Base-by-base conservation (phyloP, 2,888 invertebrate species). In the Arctia plantaginis region DNA sequence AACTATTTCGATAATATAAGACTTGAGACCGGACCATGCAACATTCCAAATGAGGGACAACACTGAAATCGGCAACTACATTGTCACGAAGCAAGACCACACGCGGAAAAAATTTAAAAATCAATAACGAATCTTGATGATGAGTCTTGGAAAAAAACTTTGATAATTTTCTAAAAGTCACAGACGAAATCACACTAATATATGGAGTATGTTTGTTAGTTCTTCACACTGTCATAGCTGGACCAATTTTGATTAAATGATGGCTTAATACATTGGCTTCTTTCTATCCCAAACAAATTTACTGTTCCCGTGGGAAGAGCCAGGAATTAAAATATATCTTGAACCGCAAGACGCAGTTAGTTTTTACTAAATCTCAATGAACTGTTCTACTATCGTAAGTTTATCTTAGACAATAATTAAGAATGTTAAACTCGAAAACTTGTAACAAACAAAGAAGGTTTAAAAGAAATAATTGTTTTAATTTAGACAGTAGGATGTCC, bases 71-170 rank as follows among this genome's bases (percentile, higher is more conserved):
- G 92, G 95, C 95, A 95, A 94, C 95, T 95, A 95, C 95, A 95
- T 95, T 95, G 95, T 95, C 95, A 95, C 95, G 95, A 95, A 95
- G 95, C 95, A 95, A 94, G 93, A 94, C 93, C 91, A 85, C 81
- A 86, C 87, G 87, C 86, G 86, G 77, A 84, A 87, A 84, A 78
- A 85, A 87, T 87, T 82, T 79, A 82, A 59, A 86, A 83, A 64
- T 67, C 82, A 84, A 66, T 78, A 80, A 71, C 71, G 71, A 72
- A 73, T 83, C 84, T 85, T 87, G 83, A 84, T 83, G 85, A 86
- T 86, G 87, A 88, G 82, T 83, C 82, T 80, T 55, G n/a, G 20
- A 27, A 12, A 7, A 15, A 10, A 30, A 30, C 12, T 27, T 35
- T 35, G 6, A n/a, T 64, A 18, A 64, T 20, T 33, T 20, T 33